These are phyloP conservation scores for Cyaniris semiargus DNA, from an alignment of 2,888 invertebrate species.

Conservation along the genomic window DNA sequence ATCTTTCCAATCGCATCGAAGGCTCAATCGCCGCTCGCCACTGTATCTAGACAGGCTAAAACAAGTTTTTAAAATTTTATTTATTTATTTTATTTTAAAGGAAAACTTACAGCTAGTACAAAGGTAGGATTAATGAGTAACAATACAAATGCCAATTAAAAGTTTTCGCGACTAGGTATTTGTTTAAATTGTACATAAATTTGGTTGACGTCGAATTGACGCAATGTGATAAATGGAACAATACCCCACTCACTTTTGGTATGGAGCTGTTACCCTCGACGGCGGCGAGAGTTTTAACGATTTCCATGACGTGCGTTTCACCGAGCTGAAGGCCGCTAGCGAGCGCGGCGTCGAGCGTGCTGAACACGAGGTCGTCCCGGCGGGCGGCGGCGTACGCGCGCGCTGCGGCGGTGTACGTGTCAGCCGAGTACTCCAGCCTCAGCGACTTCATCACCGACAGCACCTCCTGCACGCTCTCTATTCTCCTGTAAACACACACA, in stretches of 20 bases:
- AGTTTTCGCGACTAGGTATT: no score
- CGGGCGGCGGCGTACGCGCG: constrained; percentile 75
- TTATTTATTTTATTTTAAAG: no score
- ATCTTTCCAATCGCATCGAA: no score
- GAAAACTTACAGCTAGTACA: no score
- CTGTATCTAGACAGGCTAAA: no score
- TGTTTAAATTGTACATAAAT: no score
- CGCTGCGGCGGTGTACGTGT: constrained; percentile 75
- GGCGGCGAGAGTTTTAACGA: constrained; percentile 65
- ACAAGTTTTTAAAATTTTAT: no score
- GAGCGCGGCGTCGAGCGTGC: constrained; percentile 57
- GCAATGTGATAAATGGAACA: no score
- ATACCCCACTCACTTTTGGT: constrained; percentile 51
- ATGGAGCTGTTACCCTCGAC: constrained; percentile 53
- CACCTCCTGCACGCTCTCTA: constrained; percentile 69
- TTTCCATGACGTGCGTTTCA: constrained; percentile 71
- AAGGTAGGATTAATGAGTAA: no score
- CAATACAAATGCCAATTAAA: no score
- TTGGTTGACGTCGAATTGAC: no score
- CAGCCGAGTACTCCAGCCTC: constrained; percentile 66
- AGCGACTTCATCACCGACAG: constrained; percentile 81
- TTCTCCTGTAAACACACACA: constrained; percentile 50
- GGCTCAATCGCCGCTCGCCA: no score
- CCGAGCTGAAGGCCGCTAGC: constrained; percentile 57
- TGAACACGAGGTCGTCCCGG: constrained; percentile 53